Evolutionary conservation across 2,797 vertebrate genomes (phyloP).

Genomic region (Antennarius maculatus): DNA sequence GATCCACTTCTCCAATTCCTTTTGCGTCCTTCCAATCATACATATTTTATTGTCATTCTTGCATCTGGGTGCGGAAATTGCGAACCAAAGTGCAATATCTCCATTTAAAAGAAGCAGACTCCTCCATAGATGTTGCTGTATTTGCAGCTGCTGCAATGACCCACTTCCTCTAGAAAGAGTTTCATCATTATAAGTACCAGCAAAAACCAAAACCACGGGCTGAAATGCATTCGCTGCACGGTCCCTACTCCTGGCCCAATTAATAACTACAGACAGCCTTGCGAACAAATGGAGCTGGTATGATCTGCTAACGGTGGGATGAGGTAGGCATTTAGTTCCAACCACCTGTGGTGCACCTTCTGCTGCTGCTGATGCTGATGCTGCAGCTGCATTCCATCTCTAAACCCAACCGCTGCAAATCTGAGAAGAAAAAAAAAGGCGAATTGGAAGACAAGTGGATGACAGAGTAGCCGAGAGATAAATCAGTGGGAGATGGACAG

Average conservation of each 20-base stretch:
- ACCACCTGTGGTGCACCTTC: conserved; percentile 40
- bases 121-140: neutral
- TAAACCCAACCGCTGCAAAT: conserved; percentile 44
- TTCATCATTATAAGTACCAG: conserved; percentile 25
- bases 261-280: conserved; percentile 42
- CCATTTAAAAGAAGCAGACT: conserved; percentile 4
- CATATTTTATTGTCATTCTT: neutral
- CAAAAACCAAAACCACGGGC: conserved; percentile 21
- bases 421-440: conserved; percentile 5
- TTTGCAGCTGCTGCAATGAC: conserved; percentile 10
- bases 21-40: neutral
- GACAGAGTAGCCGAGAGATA: conserved; percentile 8
- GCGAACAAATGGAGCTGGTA: conserved; percentile 20
- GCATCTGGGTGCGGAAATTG: neutral
- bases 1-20: neutral
- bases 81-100: conserved; percentile 3
- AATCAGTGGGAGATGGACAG: conserved; percentile 19
- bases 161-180: conserved; percentile 10
- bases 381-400: conserved; percentile 53
- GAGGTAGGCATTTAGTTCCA: conserved; percentile 25
- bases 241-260: conserved; percentile 9
- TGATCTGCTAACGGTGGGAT: conserved; percentile 31
- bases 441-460: neutral
- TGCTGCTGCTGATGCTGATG: conserved; percentile 10
- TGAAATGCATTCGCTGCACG: conserved; percentile 21